Base-by-base conservation (phyloP, 2,113 vertebrate species). In the Cricetomys ansorgei region DNA sequence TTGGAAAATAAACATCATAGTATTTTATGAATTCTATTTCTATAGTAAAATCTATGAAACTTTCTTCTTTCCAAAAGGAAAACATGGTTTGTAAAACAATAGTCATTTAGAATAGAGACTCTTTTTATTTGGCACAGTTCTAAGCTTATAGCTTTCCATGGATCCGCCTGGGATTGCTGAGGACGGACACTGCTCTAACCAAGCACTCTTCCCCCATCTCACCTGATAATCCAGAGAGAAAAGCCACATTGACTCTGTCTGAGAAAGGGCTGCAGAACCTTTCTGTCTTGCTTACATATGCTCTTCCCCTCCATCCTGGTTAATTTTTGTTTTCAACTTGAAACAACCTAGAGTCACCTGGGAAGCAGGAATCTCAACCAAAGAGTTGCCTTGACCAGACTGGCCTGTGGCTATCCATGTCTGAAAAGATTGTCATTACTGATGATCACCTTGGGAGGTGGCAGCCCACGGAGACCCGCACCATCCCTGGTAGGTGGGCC, bases 1-100 rank as follows among this genome's bases (percentile, higher is more conserved):
- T 67, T 92, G 62, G 88, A 91, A 94, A 95, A 48, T 70, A 88
- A 8, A 92, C 29, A 79, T 92, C 83, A 65, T 16, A 92, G 69
- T 23, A 93, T 67, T 81, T 90, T 67, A 89, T 86, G 31, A 95
- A n/a, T 97, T 92, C 75, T 69, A 75, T 88, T 89, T 87, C 76
- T 92, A 89, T 83, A 80, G 84, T 88, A 88, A 94, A 94, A 87
- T 75, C 40, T 90, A 64, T 73, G n/a, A 80, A 73, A 70, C 10
- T 45, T 92, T 95, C 59, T 85, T 96, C 17, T 84, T 85, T 92
- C 88, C 73, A 64, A 57, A 62, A 89, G 69, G 29, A 45, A 89
- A 62, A 89, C 19, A 37, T 27, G 37, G 45, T 69, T 76, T 59
- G 81, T 83, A 92, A 80, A 96, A 92, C 91, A 91, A 94, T 80